Base-by-base conservation (phyloP, 1,140 invertebrate genomes). In the Spodoptera frugiperda region DNA sequence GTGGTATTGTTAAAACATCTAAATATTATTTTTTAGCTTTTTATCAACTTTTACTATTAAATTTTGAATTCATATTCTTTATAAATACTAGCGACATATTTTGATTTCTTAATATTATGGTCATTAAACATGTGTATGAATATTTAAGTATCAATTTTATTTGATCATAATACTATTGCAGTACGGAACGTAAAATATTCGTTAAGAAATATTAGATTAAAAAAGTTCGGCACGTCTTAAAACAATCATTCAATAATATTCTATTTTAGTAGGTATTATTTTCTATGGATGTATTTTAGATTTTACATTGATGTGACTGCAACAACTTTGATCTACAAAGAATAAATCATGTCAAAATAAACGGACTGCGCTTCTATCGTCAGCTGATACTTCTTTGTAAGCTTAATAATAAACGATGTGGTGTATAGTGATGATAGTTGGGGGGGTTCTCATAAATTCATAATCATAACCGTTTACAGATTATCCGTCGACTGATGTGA, bases 391-490 rank as follows among this genome's bases (percentile, higher is more conserved):
- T 63, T 61, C 25, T 75, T 75, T 48, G 30, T 65, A 54, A 53
- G 72, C 59, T 63, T 44, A 12, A 67, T 71, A 48, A 72, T 73
- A 79, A 76, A 76, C 53, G 72, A 19, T 39, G 70, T 51, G 72
- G 78, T 51, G 49, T 49, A 73, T 15, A 70, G 51, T 54, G 70
- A 77, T 53, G 55, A 53, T 15, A 48, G 71, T 55, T 79, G 68
- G 6, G 33, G 6, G 33, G 63, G 65, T 59, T 57, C 54, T 80
- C 65, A 70, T 77, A 75, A 75, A 80, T 75, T 72, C 49, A 75
- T 78, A 77, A 77, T 68, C 72, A 78, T 78, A 77, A 78, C 70
- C 72, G 73, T 78, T 78, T 77, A 70, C 53, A 78, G 81, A 78
- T 75, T 73, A 80, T 71, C 73, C 73, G 70, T 53, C 59, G 59